Percentiles rank a stretch among this genome's conserved stretches.
These are phyloP conservation scores for Halocaridina rubra DNA, from an alignment of 2,888 invertebrate genomes.

Conservation along the genomic window DNA sequence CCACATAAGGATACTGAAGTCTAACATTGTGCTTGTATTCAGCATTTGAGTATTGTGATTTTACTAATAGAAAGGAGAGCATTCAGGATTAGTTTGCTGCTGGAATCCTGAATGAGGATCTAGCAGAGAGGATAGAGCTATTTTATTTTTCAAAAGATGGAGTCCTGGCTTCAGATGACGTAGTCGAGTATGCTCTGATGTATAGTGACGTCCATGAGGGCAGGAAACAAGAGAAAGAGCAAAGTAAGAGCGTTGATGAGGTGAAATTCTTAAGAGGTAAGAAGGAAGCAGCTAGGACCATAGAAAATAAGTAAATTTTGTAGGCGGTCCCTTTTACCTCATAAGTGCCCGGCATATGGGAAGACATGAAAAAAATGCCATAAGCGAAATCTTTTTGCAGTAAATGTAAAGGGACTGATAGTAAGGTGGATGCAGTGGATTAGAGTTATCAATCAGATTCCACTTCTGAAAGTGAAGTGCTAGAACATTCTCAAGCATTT, in stretches of 20 bases:
- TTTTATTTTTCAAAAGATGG: not conserved
- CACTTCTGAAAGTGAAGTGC: too few species aligned
- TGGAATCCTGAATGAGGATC: not conserved
- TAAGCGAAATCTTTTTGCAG: not conserved
- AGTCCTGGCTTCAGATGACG: not conserved
- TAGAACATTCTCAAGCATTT: too few species aligned
- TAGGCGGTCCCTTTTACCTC: not conserved
- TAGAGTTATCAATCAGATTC: too few species aligned
- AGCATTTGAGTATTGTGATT: not conserved
- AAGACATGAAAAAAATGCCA: not conserved
- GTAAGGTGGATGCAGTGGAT: not conserved
- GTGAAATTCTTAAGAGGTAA: not conserved
- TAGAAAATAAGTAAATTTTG: not conserved
- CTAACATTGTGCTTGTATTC: not conserved
- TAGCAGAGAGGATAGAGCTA: not conserved
- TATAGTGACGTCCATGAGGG: not conserved
- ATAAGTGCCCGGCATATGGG: not conserved
- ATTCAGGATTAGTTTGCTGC: not conserved
- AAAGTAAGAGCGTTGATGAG: not conserved
- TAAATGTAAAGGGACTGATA: not conserved
- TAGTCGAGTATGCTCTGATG: not conserved
- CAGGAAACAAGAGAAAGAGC: not conserved
- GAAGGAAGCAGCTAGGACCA: not conserved
- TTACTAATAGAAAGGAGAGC: too few species aligned
- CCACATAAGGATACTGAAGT: not conserved